Conservation (phyloP, 2,888 invertebrate species). For the Anthrax anthrax region DNA sequence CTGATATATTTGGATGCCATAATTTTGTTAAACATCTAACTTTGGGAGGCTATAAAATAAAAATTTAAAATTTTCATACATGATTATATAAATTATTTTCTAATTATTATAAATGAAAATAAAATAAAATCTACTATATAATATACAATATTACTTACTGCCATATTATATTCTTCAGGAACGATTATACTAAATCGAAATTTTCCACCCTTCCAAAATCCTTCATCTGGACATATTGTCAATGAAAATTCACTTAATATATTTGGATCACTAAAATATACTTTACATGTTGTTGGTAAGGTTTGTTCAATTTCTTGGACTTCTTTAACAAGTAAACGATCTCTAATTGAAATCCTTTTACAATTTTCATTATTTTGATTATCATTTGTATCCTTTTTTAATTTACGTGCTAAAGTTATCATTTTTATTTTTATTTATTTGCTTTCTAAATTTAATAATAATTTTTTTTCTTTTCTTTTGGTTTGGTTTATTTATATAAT, state of each 20-base stretch:
- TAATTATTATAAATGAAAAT: too few species aligned
- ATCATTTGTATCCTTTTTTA: constrained; percentile 28
- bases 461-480: too few species aligned
- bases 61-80: neutral
- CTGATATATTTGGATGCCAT: constrained; percentile 94
- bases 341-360: constrained; percentile 42
- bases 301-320: constrained; percentile 76
- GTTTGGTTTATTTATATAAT: too few species aligned
- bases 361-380: constrained; percentile 16
- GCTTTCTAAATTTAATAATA: too few species aligned
- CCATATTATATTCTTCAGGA: constrained; percentile 92
- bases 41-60: constrained; percentile 62
- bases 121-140: too few species aligned
- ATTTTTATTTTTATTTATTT: constrained; percentile 18
- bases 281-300: constrained; percentile 63
- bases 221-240: constrained; percentile 69
- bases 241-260: constrained; percentile 66
- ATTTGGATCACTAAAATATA: constrained; percentile 70
- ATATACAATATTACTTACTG: constrained; percentile 39
- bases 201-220: constrained; percentile 75
- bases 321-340: constrained; percentile 51
- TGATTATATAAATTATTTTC: too few species aligned
- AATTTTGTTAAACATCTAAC: constrained; percentile 82
- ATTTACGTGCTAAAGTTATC: constrained; percentile 37
- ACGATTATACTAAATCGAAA: constrained; percentile 77